phyloP scores from a whole-genome alignment of 2,797 vertebrate genomes.

The Bradypus variegatus region DNA sequence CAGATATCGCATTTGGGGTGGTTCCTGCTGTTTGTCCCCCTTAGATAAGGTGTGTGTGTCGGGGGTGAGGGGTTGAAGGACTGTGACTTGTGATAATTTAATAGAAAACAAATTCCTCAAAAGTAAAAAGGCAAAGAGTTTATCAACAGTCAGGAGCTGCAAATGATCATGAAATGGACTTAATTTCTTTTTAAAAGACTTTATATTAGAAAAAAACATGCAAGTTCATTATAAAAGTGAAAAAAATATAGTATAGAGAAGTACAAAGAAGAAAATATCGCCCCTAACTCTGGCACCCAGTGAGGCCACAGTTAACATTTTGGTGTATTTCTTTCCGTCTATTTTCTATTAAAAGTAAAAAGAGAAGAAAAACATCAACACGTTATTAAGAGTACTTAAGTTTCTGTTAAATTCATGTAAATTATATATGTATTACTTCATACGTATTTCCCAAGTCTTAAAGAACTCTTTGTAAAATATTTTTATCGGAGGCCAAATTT shows the following conservation, averaged over 20 bases:
- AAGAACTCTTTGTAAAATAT: not conserved
- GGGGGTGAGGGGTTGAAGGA: not conserved
- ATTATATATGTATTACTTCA: not conserved
- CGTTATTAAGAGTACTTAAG: not conserved
- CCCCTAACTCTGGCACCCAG: not conserved
- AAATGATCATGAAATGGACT: not conserved
- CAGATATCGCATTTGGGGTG: fast-evolving
- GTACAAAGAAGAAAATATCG: not conserved
- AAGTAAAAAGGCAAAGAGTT: not conserved
- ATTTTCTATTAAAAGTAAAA: not conserved
- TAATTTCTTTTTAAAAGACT: not conserved
- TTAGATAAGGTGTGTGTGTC: too few species aligned
- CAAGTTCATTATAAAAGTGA: not conserved
- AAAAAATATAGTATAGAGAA: not conserved
- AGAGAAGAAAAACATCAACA: not conserved
- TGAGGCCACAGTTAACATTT: not conserved
- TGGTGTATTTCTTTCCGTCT: not conserved
- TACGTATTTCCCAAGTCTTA: not conserved
- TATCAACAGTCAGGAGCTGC: not conserved
- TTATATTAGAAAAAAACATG: not conserved
- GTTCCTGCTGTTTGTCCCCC: not conserved
- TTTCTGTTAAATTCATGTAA: not conserved
- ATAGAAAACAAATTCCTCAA: not conserved
- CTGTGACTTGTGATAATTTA: not conserved
- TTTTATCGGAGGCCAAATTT: constrained; percentile 31